Evolutionary conservation across 2,113 vertebrate species (phyloP).

Genomic region (Stictonetta naevosa): DNA sequence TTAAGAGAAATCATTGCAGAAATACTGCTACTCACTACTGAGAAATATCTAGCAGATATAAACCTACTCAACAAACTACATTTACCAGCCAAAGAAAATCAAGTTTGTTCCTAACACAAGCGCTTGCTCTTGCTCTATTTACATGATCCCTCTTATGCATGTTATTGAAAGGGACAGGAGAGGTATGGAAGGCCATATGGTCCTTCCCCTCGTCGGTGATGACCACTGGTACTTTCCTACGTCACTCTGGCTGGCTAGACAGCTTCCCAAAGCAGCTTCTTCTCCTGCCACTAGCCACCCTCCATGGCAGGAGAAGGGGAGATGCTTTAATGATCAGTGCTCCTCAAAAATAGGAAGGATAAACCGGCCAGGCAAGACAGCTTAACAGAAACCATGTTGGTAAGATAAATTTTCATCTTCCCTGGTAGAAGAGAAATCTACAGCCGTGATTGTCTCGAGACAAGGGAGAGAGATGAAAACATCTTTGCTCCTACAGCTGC

Average conservation of each 20-base stretch:
- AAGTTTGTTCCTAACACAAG: not conserved
- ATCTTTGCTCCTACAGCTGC: not conserved
- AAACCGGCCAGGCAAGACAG: not conserved
- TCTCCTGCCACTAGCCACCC: not conserved
- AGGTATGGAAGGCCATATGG: not conserved
- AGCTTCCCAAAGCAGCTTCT: not conserved
- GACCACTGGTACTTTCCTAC: not conserved
- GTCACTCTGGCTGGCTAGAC: not conserved
- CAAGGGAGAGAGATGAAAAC: not conserved
- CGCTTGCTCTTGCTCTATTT: not conserved
- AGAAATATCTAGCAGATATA: not conserved
- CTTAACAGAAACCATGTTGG: not conserved
- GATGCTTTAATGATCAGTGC: not conserved
- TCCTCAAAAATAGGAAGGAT: not conserved
- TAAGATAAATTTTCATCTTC: not conserved
- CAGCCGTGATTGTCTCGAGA: constrained; percentile 2
- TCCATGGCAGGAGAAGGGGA: not conserved
- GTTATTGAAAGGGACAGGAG: not conserved
- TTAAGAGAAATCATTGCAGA: not conserved
- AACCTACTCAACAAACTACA: not conserved
- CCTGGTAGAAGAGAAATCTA: not conserved
- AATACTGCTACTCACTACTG: not conserved
- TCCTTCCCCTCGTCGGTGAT: not conserved
- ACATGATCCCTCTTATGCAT: not conserved
- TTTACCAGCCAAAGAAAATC: not conserved